Evolutionary conservation across 2,797 vertebrate genomes (phyloP).

Genomic region (Rhynchonycteris naso): DNA sequence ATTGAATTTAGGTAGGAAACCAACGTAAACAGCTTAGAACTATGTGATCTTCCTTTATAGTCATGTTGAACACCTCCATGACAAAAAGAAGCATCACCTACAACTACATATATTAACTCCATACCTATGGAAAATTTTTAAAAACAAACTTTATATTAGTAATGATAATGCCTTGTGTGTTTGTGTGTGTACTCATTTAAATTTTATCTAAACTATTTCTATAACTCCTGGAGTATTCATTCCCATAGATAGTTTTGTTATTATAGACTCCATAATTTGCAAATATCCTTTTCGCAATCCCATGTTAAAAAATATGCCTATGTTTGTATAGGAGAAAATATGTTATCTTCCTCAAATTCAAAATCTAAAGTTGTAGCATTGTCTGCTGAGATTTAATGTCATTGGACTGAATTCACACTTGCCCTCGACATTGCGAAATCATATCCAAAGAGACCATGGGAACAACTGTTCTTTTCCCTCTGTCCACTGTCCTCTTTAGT

Average conservation of each 20-base stretch:
- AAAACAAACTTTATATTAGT: not conserved
- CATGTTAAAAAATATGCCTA: not conserved
- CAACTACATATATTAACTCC: not conserved
- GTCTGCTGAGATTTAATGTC: conserved; percentile 8
- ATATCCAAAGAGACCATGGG: conserved; percentile 38
- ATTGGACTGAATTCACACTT: conserved; percentile 49
- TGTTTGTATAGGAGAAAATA: not conserved
- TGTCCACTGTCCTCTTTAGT: conserved; percentile 20
- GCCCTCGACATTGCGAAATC: not conserved
- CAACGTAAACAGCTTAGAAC: not conserved
- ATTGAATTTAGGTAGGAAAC: not conserved
- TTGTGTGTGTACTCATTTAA: not conserved
- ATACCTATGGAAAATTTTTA: not conserved
- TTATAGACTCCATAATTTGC: not conserved
- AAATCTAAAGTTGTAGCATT: not conserved
- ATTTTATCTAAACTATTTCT: not conserved
- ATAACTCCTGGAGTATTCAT: not conserved
- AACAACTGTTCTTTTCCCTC: not conserved
- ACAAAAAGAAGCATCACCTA: not conserved
- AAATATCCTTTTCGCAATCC: not conserved
- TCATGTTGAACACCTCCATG: not conserved
- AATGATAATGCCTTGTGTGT: not conserved
- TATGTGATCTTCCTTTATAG: not conserved
- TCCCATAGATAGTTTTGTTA: not conserved
- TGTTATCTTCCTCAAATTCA: conserved; percentile 52